Conservation (phyloP, 2,888 invertebrate genomes). For the Helleia helle region DNA sequence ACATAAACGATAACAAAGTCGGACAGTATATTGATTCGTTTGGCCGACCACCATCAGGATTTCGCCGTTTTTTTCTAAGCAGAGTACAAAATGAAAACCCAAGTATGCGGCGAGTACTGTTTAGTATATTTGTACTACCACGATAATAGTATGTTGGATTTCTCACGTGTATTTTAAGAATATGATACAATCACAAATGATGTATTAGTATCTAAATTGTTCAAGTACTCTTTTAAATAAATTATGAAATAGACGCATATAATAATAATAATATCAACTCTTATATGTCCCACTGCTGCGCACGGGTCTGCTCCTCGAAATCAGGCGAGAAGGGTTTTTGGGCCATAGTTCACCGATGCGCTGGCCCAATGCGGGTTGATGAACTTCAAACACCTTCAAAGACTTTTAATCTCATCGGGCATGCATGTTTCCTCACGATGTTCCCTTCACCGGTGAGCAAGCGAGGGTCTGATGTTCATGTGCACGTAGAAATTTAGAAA, state of each 20-base stretch:
- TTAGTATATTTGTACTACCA: constrained; percentile 6
- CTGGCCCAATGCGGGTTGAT: too few relatives aligned
- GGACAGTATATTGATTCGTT: constrained; percentile 23
- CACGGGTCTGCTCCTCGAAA: too few relatives aligned
- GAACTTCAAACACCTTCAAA: too few relatives aligned
- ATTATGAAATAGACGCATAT: background rate
- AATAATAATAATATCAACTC: too few relatives aligned
- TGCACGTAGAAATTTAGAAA: too few relatives aligned
- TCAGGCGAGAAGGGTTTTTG: too few relatives aligned
- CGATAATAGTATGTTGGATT: background rate
- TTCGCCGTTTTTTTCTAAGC: background rate
- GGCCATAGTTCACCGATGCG: too few relatives aligned
- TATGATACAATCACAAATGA: constrained; percentile 5
- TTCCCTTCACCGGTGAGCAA: too few relatives aligned
- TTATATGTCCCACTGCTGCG: too few relatives aligned
- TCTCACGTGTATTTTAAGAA: constrained; percentile 3
- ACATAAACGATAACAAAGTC: constrained; percentile 14
- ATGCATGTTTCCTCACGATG: too few relatives aligned
- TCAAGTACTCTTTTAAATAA: constrained; percentile 7
- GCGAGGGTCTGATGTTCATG: too few relatives aligned
- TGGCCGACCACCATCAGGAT: constrained; percentile 16
- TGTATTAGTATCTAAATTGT: constrained; percentile 1
- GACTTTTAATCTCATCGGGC: too few relatives aligned
- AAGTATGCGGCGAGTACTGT: constrained; percentile 5
- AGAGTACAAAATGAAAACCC: constrained; percentile 4